Conservation (phyloP, 2,797 vertebrate species). For the Anolis apletophallus region DNA sequence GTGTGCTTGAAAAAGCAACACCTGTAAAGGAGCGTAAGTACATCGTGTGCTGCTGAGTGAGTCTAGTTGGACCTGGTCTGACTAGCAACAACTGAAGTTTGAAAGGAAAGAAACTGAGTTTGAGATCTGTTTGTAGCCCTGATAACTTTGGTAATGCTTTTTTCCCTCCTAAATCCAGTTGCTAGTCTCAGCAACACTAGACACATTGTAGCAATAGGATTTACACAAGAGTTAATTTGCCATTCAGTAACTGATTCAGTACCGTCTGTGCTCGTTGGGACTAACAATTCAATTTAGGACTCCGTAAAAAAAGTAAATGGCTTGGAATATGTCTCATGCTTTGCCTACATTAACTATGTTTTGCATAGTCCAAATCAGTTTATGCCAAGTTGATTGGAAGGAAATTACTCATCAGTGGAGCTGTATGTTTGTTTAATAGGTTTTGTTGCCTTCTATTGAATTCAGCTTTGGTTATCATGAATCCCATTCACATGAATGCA, state of each 20-base stretch:
- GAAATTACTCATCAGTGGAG: slow-evolving; percentile 8
- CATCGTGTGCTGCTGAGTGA: rapidly evolving
- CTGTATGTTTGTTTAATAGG: not conserved
- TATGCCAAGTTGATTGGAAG: not conserved
- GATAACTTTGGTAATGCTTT: not conserved
- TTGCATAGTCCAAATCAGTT: not conserved
- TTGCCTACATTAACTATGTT: not conserved
- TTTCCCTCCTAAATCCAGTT: no score
- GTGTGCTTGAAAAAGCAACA: slow-evolving; percentile 10
- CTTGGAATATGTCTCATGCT: not conserved
- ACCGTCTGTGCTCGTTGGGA: no score
- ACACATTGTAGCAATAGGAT: no score
- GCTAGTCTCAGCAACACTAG: no score
- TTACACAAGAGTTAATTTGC: no score
- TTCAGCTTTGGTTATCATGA: not conserved
- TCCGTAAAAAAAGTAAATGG: not conserved
- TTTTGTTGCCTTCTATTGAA: not conserved
- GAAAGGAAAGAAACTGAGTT: rapidly evolving
- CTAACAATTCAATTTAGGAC: not conserved
- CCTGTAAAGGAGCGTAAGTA: slow-evolving; percentile 27
- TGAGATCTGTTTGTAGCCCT: not conserved
- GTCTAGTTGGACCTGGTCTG: not conserved
- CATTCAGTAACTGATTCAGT: no score
- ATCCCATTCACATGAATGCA: not conserved
- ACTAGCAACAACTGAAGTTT: slow-evolving; percentile 13